These are phyloP conservation scores for Enhydra lutris DNA, from an alignment of 2,113 vertebrate genomes.

Conservation along the genomic window DNA sequence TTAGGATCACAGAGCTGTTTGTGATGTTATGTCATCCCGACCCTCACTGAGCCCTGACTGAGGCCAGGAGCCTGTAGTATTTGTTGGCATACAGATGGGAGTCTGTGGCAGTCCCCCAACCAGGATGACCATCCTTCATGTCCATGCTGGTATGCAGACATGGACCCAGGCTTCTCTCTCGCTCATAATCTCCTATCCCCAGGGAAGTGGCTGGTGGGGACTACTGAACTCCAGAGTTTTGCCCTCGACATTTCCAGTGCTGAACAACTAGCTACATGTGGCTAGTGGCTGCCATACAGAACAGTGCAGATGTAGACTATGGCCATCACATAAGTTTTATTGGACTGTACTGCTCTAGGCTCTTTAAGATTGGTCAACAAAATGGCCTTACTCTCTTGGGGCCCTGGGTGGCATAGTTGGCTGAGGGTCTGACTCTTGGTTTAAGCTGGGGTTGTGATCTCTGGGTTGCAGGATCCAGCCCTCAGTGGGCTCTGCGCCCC, in stretches of 20 bases:
- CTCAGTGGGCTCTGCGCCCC: neutral
- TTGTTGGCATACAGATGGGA: neutral
- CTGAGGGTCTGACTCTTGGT: neutral
- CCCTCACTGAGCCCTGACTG: neutral
- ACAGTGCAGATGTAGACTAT: neutral
- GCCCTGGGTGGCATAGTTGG: neutral
- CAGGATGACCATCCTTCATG: neutral
- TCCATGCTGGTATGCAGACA: neutral
- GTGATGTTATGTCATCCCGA: slow-evolving; percentile 25
- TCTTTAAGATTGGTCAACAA: neutral
- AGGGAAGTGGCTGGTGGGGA: neutral
- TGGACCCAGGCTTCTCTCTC: neutral
- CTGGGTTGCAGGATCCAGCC: neutral
- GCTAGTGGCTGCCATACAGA: neutral
- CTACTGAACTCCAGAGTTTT: neutral
- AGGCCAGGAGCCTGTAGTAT: neutral
- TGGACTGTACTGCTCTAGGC: neutral
- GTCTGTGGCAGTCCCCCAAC: neutral
- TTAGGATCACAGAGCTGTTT: neutral
- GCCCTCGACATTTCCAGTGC: neutral
- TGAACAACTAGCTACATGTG: neutral
- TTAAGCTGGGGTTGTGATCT: neutral
- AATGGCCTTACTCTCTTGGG: neutral
- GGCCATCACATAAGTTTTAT: neutral
- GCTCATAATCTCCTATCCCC: neutral